These are phyloP conservation scores for Amphilophus citrinellus DNA, from an alignment of 2,113 vertebrate genomes.

Conservation along the genomic window DNA sequence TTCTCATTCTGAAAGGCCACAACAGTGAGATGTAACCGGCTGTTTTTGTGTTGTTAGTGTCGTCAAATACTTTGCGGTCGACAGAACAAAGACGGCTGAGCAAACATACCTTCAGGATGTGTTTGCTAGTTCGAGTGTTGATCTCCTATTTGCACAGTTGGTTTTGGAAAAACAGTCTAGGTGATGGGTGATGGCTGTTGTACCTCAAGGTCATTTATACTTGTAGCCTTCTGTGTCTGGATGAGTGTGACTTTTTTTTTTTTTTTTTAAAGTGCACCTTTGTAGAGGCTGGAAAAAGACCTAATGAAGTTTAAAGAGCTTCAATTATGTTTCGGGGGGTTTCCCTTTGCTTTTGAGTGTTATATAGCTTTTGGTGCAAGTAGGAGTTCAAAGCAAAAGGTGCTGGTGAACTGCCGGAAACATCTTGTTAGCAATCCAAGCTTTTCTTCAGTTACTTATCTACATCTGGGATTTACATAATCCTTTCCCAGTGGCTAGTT, in stretches of 20 bases:
- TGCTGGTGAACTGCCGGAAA: not conserved
- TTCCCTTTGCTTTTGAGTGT: not conserved
- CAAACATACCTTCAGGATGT: not conserved
- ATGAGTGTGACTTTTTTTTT: not conserved
- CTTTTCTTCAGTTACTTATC: not conserved
- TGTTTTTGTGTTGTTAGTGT: not conserved
- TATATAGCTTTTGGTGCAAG: not conserved
- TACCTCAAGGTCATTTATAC: not conserved
- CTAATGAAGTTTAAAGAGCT: not conserved
- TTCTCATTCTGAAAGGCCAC: constrained; percentile 6
- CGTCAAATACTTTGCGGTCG: not conserved
- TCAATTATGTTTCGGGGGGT: rapidly evolving
- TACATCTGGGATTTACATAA: not conserved
- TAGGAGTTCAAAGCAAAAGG: not conserved
- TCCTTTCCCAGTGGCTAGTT: not conserved
- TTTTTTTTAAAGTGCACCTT: no score
- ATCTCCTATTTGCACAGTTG: not conserved
- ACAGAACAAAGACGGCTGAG: constrained; percentile 17
- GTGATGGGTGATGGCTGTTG: not conserved
- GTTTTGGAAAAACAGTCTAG: not conserved
- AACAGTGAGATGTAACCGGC: not conserved
- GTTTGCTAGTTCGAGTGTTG: not conserved
- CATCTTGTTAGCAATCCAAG: not conserved
- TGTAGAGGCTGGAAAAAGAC: not conserved
- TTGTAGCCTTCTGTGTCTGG: not conserved